Evolutionary conservation across 2,888 invertebrate genomes (phyloP).

Genomic region (Drepanosiphum platanoidis): DNA sequence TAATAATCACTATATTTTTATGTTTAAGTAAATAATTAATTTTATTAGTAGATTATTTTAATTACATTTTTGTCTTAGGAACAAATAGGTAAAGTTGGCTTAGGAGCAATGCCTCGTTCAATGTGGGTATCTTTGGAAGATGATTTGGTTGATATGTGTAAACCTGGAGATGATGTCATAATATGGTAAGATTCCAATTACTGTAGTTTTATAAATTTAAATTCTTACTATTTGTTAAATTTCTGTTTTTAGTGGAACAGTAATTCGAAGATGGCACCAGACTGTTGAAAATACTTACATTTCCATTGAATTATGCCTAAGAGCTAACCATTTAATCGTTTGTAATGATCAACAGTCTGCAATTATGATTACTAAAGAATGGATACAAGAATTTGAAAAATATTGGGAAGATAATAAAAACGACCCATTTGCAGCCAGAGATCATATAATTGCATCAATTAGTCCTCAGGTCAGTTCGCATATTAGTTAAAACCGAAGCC

Average conservation of each 20-base stretch:
- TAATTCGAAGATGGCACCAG: slow-evolving; percentile 79
- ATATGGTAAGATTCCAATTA: slow-evolving; percentile 75
- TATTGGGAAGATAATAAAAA: slow-evolving; percentile 78
- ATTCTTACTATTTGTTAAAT: neutral
- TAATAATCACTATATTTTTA: neutral
- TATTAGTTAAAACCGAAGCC: slow-evolving; percentile 43
- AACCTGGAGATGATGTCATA: slow-evolving; percentile 88
- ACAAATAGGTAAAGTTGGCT: slow-evolving; percentile 77
- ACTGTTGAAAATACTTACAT: slow-evolving; percentile 72
- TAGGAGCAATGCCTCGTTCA: slow-evolving; percentile 79
- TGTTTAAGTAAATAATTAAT: slow-evolving; percentile 9
- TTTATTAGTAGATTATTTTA: slow-evolving; percentile 46
- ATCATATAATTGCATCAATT: slow-evolving; percentile 81
- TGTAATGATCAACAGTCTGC: slow-evolving; percentile 70
- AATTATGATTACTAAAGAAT: slow-evolving; percentile 73
- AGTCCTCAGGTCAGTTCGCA: slow-evolving; percentile 78
- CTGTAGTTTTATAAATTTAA: neutral
- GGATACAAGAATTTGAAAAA: slow-evolving; percentile 75
- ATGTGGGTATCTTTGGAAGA: slow-evolving; percentile 83
- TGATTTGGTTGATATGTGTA: slow-evolving; percentile 86
- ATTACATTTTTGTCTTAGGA: slow-evolving; percentile 71
- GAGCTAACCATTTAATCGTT: slow-evolving; percentile 78
- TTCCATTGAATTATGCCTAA: slow-evolving; percentile 77
- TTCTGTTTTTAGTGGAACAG: slow-evolving; percentile 74
- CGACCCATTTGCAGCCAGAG: slow-evolving; percentile 77